These are phyloP conservation scores for Eueides isabella DNA, from an alignment of 1,140 invertebrate genomes.

Conservation along the genomic window DNA sequence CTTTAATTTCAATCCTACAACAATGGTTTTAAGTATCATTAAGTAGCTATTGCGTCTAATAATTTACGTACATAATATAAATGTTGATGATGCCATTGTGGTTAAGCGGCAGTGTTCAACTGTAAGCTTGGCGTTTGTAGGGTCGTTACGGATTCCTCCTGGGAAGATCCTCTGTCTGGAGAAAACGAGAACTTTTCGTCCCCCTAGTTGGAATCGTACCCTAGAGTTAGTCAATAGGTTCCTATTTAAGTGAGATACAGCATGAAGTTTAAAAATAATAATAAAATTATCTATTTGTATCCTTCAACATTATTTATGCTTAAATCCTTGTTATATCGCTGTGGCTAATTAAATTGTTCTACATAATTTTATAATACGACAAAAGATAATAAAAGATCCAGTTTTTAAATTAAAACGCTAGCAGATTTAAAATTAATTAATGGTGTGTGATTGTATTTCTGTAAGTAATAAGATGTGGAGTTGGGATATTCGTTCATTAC, in stretches of 20 bases:
- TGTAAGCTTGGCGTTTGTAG: no score
- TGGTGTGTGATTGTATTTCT: background rate
- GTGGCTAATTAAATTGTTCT: background rate
- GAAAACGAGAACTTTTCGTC: no score
- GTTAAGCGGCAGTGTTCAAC: no score
- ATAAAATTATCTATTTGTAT: no score
- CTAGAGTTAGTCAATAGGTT: no score
- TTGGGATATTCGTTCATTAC: conserved; percentile 36
- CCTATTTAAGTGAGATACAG: no score
- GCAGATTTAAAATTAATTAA: background rate
- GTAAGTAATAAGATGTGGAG: background rate
- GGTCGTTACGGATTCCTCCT: no score
- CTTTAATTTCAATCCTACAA: background rate
- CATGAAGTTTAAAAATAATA: no score
- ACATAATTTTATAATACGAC: no score
- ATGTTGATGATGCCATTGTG: background rate
- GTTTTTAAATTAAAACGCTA: background rate
- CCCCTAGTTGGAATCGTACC: no score
- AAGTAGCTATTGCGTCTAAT: background rate
- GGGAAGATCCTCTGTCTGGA: no score
- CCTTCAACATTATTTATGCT: no score
- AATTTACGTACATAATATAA: background rate
- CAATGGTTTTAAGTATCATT: background rate
- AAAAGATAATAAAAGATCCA: background rate
- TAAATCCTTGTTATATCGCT: background rate